Evolutionary conservation across 2,797 vertebrate species (phyloP).

Genomic region (Myoxocephalus aenaeus): DNA sequence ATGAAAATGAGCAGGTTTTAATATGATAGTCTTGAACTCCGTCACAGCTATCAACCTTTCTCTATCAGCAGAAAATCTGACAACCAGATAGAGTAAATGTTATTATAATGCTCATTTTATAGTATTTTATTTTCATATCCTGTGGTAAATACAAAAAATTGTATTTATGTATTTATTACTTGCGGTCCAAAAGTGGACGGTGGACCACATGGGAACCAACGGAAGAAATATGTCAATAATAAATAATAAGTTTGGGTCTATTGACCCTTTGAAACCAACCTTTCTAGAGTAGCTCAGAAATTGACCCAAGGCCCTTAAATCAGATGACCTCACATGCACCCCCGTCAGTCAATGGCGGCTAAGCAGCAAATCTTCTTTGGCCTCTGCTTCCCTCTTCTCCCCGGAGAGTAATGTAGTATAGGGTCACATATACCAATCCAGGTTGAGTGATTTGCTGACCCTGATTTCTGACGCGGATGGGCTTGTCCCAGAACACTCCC

Average conservation of each 20-base stretch:
- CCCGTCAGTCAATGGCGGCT: constrained; percentile 33
- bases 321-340: constrained; percentile 22
- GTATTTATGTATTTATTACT: neutral
- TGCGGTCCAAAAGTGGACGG: neutral
- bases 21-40: neutral
- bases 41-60: neutral
- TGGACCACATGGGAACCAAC: neutral
- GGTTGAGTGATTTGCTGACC: constrained; percentile 41
- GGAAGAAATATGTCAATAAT: neutral
- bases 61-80: neutral
- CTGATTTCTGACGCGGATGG: constrained; percentile 34
- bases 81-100: neutral
- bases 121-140: neutral
- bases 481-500: constrained; percentile 29
- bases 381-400: constrained; percentile 50
- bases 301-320: constrained; percentile 46
- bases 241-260: neutral
- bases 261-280: constrained; percentile 23
- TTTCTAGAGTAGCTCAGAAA: constrained; percentile 38
- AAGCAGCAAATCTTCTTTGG: constrained; percentile 38
- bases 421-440: constrained; percentile 60
- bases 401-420: constrained; percentile 33
- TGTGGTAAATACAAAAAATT: neutral
- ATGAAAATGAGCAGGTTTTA: neutral
- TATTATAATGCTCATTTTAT: neutral